phyloP scores from a whole-genome alignment of 2,797 vertebrate species.

The Morelia viridis region DNA sequence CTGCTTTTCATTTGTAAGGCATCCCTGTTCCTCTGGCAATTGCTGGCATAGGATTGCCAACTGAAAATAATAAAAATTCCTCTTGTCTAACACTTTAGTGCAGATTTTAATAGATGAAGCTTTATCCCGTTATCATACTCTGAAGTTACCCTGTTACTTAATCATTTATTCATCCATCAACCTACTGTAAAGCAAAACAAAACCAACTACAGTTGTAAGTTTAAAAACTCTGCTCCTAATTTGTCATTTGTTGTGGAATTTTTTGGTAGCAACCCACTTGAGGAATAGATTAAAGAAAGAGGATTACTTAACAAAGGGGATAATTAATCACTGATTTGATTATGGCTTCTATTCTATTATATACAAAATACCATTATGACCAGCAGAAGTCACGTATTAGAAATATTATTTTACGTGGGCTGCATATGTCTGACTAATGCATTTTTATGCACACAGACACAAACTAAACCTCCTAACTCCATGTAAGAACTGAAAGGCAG shows the following conservation, averaged over 20 bases:
- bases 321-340: too few species aligned
- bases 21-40: background rate
- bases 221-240: background rate
- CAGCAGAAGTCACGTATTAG: background rate
- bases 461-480: background rate
- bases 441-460: background rate
- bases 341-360: background rate
- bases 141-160: background rate
- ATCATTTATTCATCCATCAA: background rate
- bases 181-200: background rate
- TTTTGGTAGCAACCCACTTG: background rate
- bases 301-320: background rate
- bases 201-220: background rate
- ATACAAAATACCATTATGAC: background rate
- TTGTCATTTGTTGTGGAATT: background rate
- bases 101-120: background rate
- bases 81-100: background rate
- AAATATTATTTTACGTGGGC: background rate
- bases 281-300: background rate
- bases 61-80: background rate
- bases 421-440: background rate
- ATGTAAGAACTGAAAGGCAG: background rate
- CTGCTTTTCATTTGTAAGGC: background rate
- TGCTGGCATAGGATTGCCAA: background rate
- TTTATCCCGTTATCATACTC: background rate